Evolutionary conservation across 2,113 vertebrate genomes (phyloP).

Genomic region (crab-eating macaque (Macaca fascicularis)): T2T-MFA8v1.1 NC_088389.1:120041001-120041500

Average conservation of each 20-base stretch:
- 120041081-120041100: neutral
- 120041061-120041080: neutral
- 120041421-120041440: neutral
- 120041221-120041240: too few species aligned
- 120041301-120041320: neutral
- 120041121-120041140: neutral
- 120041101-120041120: neutral
- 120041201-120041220: neutral
- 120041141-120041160: neutral
- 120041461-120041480: neutral
- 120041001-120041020: neutral
- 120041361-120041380: fast-evolving
- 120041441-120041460: neutral
- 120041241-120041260: neutral
- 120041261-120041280: neutral
- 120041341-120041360: too few species aligned
- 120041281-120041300: neutral
- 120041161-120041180: neutral
- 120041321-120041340: neutral
- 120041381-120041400: too few species aligned
- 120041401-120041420: neutral
- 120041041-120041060: neutral
- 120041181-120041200: neutral
- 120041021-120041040: neutral
- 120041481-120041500: neutral